These are phyloP conservation scores for Nesoenas mayeri DNA, from an alignment of 2,113 vertebrate genomes.

Conservation along the genomic window DNA sequence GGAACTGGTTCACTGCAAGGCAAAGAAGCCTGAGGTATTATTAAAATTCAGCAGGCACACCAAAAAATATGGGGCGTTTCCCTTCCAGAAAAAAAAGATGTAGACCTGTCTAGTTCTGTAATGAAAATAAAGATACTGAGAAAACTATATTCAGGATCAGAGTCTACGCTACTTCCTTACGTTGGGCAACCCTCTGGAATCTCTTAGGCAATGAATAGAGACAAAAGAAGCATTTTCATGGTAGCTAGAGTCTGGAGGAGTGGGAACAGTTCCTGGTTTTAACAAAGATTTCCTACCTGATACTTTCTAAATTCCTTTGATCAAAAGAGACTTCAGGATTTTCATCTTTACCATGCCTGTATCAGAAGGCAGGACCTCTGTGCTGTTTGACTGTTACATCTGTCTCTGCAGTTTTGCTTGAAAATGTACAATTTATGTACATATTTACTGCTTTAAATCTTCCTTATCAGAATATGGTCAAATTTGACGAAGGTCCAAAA, in stretches of 20 bases:
- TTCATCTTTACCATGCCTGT: background rate
- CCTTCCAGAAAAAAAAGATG: background rate
- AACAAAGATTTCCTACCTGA: background rate
- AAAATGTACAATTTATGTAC: background rate
- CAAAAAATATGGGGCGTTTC: background rate
- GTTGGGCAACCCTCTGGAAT: background rate
- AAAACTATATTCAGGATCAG: background rate
- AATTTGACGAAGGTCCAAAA: background rate
- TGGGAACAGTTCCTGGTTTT: background rate
- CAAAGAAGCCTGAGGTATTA: constrained; percentile 24
- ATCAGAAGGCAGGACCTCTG: background rate
- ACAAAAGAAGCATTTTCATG: background rate
- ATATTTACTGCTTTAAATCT: background rate
- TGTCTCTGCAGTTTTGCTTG: background rate
- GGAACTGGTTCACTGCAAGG: constrained; percentile 56
- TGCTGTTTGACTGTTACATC: background rate
- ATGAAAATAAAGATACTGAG: background rate
- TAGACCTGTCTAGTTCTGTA: background rate
- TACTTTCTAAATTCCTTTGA: background rate
- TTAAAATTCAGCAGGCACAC: background rate
- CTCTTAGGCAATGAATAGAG: background rate
- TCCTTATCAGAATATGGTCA: background rate
- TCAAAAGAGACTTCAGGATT: background rate
- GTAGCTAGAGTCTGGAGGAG: background rate
- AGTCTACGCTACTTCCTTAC: background rate